These are phyloP conservation scores for Mormyrops attenuatus DNA, from an alignment of 2,797 vertebrate species.

Conservation along the genomic window DNA sequence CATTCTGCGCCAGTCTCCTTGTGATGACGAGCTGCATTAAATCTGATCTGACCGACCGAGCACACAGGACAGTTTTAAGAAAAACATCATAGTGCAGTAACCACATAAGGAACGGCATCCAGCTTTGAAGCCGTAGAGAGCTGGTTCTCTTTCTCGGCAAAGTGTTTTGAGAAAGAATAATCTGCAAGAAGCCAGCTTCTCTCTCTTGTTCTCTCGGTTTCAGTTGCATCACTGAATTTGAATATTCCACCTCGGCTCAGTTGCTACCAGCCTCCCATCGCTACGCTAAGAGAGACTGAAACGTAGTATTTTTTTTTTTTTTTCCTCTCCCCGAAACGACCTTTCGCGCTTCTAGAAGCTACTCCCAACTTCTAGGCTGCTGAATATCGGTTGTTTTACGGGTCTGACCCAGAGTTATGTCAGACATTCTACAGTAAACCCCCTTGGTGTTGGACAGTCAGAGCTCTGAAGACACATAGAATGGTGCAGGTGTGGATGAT, in stretches of 20 bases:
- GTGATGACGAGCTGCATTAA: not conserved
- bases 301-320: not conserved
- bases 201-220: constrained; percentile 12
- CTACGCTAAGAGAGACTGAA: not conserved
- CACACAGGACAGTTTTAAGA: not conserved
- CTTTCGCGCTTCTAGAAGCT: not conserved
- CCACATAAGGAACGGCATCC: not conserved
- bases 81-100: not conserved
- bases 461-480: not conserved
- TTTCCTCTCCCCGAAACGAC: not conserved
- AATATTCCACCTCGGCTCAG: constrained; percentile 14
- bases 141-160: not conserved
- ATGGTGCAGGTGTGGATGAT: not conserved
- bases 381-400: not conserved
- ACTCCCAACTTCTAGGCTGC: not conserved
- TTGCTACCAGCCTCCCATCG: not conserved
- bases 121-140: not conserved
- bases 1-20: not conserved
- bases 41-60: not conserved
- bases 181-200: constrained; percentile 14
- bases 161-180: constrained; percentile 1
- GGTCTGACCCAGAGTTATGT: not conserved
- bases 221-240: constrained; percentile 15
- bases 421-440: not conserved
- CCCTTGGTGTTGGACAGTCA: not conserved